phyloP scores from a whole-genome alignment of 1,140 invertebrate genomes.

The fruit fly (Drosophila melanogaster) region DNA sequence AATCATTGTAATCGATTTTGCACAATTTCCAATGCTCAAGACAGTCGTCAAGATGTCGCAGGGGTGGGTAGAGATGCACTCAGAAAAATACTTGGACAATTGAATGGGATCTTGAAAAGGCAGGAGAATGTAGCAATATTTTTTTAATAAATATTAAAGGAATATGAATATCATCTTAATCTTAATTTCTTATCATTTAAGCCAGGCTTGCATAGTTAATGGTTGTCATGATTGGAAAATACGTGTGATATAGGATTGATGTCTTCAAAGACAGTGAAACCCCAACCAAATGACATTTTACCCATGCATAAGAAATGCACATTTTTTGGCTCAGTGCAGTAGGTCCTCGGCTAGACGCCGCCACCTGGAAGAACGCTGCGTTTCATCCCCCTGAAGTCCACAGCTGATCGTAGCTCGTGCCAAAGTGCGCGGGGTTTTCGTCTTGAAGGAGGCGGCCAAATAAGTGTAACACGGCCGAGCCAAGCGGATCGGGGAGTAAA shows the following conservation, averaged over 20 bases:
- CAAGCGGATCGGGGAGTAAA: conserved; percentile 53
- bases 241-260: no score
- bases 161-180: no score
- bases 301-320: no score
- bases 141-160: not conserved
- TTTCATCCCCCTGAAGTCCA: conserved; percentile 59
- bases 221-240: no score
- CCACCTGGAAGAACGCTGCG: conserved; percentile 42
- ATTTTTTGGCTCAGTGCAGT: conserved; percentile 2
- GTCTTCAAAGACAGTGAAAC: no score
- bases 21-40: conserved; percentile 81
- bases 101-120: not conserved
- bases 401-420: conserved; percentile 76
- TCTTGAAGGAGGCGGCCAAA: conserved; percentile 43
- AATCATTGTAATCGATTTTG: conserved; percentile 83
- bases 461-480: conserved; percentile 65
- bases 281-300: no score
- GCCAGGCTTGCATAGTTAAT: no score
- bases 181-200: no score
- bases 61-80: conserved; percentile 53
- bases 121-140: not conserved
- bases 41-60: conserved; percentile 54
- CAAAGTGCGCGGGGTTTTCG: conserved; percentile 78
- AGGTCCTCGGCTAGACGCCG: conserved; percentile 39
- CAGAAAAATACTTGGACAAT: not conserved